A percentile compares a stretch with the other conserved stretches of the same genome.
Conservation (phyloP, 2,888 invertebrate species). For the Pogonocherus hispidulus region DNA sequence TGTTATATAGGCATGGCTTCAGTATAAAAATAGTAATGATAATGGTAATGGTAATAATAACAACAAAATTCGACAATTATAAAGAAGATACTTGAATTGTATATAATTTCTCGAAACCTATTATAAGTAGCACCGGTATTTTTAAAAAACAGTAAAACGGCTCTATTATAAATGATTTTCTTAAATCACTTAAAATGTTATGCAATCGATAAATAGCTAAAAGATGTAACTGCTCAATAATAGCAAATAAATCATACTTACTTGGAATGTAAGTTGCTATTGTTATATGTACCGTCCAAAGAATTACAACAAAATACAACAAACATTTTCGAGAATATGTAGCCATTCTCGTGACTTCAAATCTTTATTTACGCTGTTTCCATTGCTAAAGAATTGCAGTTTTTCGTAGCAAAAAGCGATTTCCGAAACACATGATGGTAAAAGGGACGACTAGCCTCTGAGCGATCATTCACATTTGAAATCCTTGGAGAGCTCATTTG, state of each 20-base stretch:
- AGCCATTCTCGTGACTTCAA: slow-evolving; percentile 32
- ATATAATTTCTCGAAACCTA: no score
- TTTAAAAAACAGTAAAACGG: no score
- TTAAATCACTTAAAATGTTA: no score
- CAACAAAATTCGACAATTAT: no score
- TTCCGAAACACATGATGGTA: background rate
- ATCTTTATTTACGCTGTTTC: background rate
- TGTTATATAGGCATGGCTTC: no score
- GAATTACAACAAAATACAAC: slow-evolving; percentile 30
- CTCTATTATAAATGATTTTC: no score
- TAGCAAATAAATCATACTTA: slow-evolving; percentile 2
- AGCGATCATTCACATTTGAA: background rate
- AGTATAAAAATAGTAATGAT: no score
- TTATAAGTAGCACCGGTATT: no score
- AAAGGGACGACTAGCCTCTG: background rate
- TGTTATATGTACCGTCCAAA: slow-evolving; percentile 14
- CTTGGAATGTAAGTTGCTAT: slow-evolving; percentile 9
- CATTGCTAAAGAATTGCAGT: background rate
- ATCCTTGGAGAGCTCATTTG: background rate
- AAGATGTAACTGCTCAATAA: no score
- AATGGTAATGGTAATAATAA: no score
- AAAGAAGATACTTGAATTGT: no score
- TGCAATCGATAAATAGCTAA: no score
- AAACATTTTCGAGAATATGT: slow-evolving; percentile 31
- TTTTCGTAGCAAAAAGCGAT: background rate